Evolutionary conservation across 1,140 invertebrate species (phyloP), one percentile per base, ranked within the genome.

Genomic region (Acyrthosiphon pisum): DNA sequence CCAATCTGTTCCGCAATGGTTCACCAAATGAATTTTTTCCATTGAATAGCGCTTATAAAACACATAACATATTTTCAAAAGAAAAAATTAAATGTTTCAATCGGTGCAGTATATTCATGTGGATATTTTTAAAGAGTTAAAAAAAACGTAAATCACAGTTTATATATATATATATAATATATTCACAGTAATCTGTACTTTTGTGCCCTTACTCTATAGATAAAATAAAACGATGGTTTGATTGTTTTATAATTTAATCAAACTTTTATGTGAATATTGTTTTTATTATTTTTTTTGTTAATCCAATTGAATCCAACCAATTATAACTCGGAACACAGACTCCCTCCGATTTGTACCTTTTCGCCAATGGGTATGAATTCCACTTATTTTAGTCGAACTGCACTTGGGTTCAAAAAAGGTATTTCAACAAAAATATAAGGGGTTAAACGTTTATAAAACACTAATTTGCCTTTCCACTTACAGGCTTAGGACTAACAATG

Each of bases 231-330:
- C 30, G 18, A n/a, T 76, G n/a, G 22, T 76, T 18, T 18, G 3
- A n/a, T 68, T 68, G 60, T 76, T 76, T 76, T 76, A 76, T 76
- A 76, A 76, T 76, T 76, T 76, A 76, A n/a, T 76, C 30, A 9
- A 76, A n/a, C 14, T 76, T n/a, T n/a, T 76, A 53, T 53, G 14
- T 14, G 30, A 76, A n/a, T 76, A 76, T n/a, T 76, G n/a, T 76
- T n/a, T 76, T 76, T 76, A 22, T 14, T n/a, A 18, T 53, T 53
- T 53, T 53, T 53, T 6, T 22, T 53, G 2, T 4, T 76, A 18
- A 76, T 76, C 60, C n/a, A 20, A 76, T 30, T 4, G n/a, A 76
- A 76, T 76, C 60, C 30, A n/a, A 76, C 60, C 30, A 76, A 76
- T 76, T 53, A 23, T 23, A n/a, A 76, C 6, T 2, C 41, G 41